phyloP scores from a whole-genome alignment of 2,888 invertebrate species.

The Ophioninae sp. region DNA sequence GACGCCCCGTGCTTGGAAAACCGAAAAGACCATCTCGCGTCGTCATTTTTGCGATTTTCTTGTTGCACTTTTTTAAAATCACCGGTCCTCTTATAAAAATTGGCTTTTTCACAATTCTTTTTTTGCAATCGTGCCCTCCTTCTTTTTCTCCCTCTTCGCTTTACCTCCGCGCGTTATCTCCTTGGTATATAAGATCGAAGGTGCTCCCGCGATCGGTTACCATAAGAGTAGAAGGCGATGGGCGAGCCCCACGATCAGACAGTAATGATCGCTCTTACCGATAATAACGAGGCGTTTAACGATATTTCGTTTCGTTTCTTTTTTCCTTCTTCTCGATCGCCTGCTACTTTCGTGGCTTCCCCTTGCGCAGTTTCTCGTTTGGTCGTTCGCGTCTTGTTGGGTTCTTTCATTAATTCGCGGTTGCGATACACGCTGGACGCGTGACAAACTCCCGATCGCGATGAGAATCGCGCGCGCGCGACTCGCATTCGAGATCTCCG shows the following conservation, averaged over 20 bases:
- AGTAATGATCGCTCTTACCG: slow-evolving; percentile 69
- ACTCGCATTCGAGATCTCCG: background rate
- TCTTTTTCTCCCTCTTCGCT: slow-evolving; percentile 5
- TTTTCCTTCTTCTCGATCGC: background rate
- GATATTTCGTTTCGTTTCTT: slow-evolving; percentile 41
- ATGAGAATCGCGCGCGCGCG: background rate
- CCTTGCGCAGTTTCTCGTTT: background rate
- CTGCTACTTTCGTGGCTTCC: background rate
- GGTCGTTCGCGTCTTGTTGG: too few species aligned
- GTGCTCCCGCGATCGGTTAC: slow-evolving; percentile 24
- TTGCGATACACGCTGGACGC: slow-evolving; percentile 24
- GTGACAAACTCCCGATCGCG: slow-evolving; percentile 20
- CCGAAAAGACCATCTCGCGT: slow-evolving; percentile 32
- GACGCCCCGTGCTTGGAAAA: slow-evolving; percentile 44
- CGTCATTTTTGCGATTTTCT: slow-evolving; percentile 3
- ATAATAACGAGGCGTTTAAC: slow-evolving; percentile 68
- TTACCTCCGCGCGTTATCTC: slow-evolving; percentile 1
- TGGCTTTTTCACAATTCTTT: slow-evolving; percentile 41
- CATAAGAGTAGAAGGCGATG: slow-evolving; percentile 48
- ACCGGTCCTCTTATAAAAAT: background rate
- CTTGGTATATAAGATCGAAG: slow-evolving; percentile 16
- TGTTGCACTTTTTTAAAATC: background rate
- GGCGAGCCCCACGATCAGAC: slow-evolving; percentile 61
- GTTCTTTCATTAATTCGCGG: slow-evolving; percentile 48
- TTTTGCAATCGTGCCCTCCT: background rate